Conservation (phyloP, 2,888 invertebrate species). For the Ophioninae sp. region DNA sequence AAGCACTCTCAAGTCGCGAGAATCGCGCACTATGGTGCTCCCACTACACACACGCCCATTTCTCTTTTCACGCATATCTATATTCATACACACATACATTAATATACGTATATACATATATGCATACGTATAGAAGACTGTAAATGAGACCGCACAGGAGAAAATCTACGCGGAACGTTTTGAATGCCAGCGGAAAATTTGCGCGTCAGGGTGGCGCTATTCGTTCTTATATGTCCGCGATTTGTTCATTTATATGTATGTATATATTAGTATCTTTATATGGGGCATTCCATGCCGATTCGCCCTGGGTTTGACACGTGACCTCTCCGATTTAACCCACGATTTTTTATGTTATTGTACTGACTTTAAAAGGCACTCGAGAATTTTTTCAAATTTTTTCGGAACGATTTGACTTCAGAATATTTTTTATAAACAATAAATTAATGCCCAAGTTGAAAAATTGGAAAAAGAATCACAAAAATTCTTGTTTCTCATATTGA, state of each 20-base stretch:
- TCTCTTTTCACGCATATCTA: not conserved
- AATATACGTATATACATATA: not conserved
- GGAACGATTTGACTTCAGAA: no score
- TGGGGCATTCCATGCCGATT: no score
- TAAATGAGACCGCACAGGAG: slow-evolving; percentile 27
- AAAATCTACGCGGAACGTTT: slow-evolving; percentile 34
- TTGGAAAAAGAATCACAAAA: no score
- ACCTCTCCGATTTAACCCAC: no score
- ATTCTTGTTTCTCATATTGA: no score
- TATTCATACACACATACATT: not conserved
- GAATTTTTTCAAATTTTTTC: no score
- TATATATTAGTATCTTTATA: no score
- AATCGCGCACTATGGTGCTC: slow-evolving; percentile 30
- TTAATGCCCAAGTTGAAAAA: no score
- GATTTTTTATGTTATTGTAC: no score
- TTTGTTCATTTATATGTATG: not conserved
- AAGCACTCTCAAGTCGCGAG: slow-evolving; percentile 42
- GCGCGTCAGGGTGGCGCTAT: slow-evolving; percentile 42
- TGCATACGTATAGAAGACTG: slow-evolving; percentile 5
- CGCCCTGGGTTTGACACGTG: no score
- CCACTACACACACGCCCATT: not conserved
- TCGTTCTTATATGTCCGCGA: slow-evolving; percentile 11
- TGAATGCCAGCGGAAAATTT: slow-evolving; percentile 49
- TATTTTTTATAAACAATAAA: no score
- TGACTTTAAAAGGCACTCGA: no score